A percentile compares a stretch with the other conserved stretches of the same genome.
Conservation (phyloP, 2,888 invertebrate genomes). For the Caenorhabditis sp. region DNA sequence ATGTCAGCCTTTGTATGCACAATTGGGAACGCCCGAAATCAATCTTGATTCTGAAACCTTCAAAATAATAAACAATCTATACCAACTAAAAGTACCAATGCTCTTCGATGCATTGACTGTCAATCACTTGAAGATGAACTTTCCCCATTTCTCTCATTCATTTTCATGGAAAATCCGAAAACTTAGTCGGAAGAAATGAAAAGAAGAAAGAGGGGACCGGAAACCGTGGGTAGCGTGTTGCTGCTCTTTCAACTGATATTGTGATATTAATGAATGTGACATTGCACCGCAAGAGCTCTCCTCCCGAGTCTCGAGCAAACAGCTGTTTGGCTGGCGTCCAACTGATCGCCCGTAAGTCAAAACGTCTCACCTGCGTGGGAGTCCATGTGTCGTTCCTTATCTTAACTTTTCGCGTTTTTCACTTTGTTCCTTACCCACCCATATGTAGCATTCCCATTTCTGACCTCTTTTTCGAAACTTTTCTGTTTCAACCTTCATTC, state of each 20-base stretch:
- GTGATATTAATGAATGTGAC: slow-evolving; percentile 63
- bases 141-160: neutral
- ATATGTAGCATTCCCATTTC: neutral
- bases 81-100: neutral
- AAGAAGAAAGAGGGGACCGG: slow-evolving; percentile 29
- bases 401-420: neutral
- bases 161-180: slow-evolving; percentile 17
- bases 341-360: slow-evolving; percentile 26
- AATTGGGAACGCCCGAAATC: no score
- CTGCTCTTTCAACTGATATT: slow-evolving; percentile 54
- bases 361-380: slow-evolving; percentile 55
- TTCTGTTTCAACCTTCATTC: neutral
- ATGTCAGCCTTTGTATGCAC: neutral
- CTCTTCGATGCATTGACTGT: slow-evolving; percentile 10
- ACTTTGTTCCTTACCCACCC: neutral
- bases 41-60: no score
- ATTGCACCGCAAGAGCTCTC: slow-evolving; percentile 45
- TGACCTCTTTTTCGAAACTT: neutral
- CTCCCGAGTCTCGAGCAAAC: slow-evolving; percentile 44
- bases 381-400: slow-evolving; percentile 47
- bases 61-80: neutral
- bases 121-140: slow-evolving; percentile 37
- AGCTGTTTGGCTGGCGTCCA: slow-evolving; percentile 64
- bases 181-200: neutral
- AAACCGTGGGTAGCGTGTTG: slow-evolving; percentile 41